A percentile compares a stretch with the other conserved stretches of the same genome.
Evolutionary conservation across 64 coral and sea anemone species (phyloP).

Genomic region (Anthopleura sola): DNA sequence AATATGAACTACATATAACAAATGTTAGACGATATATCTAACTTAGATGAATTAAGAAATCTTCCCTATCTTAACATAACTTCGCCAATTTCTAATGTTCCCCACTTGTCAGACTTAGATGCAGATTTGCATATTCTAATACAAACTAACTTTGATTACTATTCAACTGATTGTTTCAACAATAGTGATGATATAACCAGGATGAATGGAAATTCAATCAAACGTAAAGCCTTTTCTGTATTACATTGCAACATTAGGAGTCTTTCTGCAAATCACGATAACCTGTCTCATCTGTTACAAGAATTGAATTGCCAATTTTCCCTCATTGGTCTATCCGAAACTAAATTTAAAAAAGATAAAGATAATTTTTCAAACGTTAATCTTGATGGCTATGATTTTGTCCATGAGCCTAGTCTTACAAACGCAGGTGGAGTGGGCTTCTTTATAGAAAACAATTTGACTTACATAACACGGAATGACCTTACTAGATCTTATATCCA

Average conservation of each 20-base stretch:
- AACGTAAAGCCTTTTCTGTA: constrained; percentile 30
- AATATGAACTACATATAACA: too few species aligned
- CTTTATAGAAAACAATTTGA: constrained; percentile 27
- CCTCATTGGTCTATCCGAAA: constrained; percentile 70
- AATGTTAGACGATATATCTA: too few species aligned
- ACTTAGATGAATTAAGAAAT: too few species aligned
- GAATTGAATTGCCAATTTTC: constrained; percentile 49
- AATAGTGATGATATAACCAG: too few species aligned
- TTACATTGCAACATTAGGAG: constrained; percentile 70
- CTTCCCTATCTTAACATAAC: too few species aligned
- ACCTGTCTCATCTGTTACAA: constrained; percentile 15
- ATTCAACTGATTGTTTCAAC: too few species aligned
- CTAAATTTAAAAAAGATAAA: constrained; percentile 9
- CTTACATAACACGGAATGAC: not conserved
- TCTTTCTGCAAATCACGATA: constrained; percentile 45
- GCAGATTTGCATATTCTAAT: too few species aligned
- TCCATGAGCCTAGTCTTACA: constrained; percentile 13
- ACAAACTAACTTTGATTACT: too few species aligned
- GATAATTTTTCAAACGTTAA: not conserved
- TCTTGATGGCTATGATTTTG: constrained; percentile 23
- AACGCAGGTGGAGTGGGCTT: constrained; percentile 45
- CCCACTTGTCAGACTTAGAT: too few species aligned
- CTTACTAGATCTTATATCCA: constrained; percentile 17
- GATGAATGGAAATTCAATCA: too few species aligned
- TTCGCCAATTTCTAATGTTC: too few species aligned